phyloP scores from a whole-genome alignment of 1,140 invertebrate species.

The Drosophila funebris region DNA sequence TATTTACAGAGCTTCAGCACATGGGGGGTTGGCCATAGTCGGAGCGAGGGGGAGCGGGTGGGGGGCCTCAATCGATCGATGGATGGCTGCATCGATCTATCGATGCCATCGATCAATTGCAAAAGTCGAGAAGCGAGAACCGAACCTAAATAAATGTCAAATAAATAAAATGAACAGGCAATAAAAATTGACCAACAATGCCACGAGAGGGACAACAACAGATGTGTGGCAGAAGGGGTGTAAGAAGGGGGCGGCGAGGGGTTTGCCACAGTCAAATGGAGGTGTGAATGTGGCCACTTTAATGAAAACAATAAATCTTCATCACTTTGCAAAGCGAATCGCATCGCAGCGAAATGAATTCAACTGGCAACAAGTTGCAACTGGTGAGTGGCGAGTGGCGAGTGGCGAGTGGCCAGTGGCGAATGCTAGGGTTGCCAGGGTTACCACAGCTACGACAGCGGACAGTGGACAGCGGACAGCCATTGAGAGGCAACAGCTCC shows the following conservation, averaged over 20 bases:
- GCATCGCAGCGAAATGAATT: constrained; percentile 41
- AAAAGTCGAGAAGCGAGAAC: constrained; percentile 27
- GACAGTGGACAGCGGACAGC: too few species aligned
- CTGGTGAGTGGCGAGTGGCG: too few species aligned
- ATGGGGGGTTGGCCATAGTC: neutral
- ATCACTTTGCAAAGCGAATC: constrained; percentile 52
- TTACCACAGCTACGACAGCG: constrained; percentile 15
- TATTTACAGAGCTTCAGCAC: constrained; percentile 36
- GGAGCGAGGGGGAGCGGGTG: neutral
- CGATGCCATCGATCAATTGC: constrained; percentile 62
- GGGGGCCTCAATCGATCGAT: constrained; percentile 42
- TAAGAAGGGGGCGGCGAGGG: neutral
- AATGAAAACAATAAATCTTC: constrained; percentile 80
- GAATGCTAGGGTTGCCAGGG: constrained; percentile 8
- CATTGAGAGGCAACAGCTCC: neutral
- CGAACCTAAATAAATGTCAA: constrained; percentile 73
- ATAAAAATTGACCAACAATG: constrained; percentile 46
- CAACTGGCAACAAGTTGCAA: constrained; percentile 22
- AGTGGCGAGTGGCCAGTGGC: constrained; percentile 13
- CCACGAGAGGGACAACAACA: neutral
- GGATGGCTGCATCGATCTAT: constrained; percentile 41
- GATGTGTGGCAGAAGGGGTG: neutral
- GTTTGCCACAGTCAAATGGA: constrained; percentile 49
- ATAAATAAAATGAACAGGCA: constrained; percentile 73
- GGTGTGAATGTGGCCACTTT: constrained; percentile 74